Percentiles rank a stretch among this genome's conserved stretches.
Conservation (phyloP, 1,140 invertebrate species). For the Lutraria rhynchaena region DNA sequence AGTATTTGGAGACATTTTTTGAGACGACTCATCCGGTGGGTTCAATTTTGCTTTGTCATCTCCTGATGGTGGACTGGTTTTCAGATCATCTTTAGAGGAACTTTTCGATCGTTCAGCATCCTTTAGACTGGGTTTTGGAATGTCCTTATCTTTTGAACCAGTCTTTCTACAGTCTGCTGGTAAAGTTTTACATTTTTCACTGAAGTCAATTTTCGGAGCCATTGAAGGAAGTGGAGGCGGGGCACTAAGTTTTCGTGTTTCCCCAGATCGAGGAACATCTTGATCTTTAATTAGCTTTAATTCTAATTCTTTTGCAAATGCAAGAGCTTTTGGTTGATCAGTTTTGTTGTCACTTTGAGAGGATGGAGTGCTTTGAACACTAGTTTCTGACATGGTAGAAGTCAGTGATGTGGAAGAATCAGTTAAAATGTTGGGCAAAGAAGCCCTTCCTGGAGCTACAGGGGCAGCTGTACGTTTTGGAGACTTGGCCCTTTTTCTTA, state of each 20-base stretch:
- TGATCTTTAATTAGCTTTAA: slow-evolving; percentile 62
- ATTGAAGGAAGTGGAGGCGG: slow-evolving; percentile 34
- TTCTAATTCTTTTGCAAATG: slow-evolving; percentile 75
- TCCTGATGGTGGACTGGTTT: slow-evolving; percentile 22
- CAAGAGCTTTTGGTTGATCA: slow-evolving; percentile 61
- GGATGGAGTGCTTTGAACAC: slow-evolving; percentile 36
- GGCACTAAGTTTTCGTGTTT: slow-evolving; percentile 38
- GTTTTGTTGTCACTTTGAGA: slow-evolving; percentile 13
- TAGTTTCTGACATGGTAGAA: slow-evolving; percentile 62
- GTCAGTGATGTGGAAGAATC: slow-evolving; percentile 28
- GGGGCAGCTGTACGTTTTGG: slow-evolving; percentile 55
- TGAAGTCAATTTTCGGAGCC: slow-evolving; percentile 9
- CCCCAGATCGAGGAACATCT: slow-evolving; percentile 13
- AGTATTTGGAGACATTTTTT: slow-evolving; percentile 23
- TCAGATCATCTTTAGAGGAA: slow-evolving; percentile 44
- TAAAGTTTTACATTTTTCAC: slow-evolving; percentile 36
- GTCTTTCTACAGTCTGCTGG: slow-evolving; percentile 23
- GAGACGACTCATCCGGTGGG: slow-evolving; percentile 41
- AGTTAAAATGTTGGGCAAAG: slow-evolving; percentile 42
- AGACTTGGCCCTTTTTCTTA: slow-evolving; percentile 53
- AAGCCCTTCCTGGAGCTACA: slow-evolving; percentile 26
- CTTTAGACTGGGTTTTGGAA: slow-evolving; percentile 13
- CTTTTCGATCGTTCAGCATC: slow-evolving; percentile 25
- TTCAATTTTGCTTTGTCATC: slow-evolving; percentile 44
- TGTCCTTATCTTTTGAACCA: slow-evolving; percentile 27